Base-by-base conservation (phyloP, 2,113 vertebrate species). In the Corythaixoides concolor region DNA sequence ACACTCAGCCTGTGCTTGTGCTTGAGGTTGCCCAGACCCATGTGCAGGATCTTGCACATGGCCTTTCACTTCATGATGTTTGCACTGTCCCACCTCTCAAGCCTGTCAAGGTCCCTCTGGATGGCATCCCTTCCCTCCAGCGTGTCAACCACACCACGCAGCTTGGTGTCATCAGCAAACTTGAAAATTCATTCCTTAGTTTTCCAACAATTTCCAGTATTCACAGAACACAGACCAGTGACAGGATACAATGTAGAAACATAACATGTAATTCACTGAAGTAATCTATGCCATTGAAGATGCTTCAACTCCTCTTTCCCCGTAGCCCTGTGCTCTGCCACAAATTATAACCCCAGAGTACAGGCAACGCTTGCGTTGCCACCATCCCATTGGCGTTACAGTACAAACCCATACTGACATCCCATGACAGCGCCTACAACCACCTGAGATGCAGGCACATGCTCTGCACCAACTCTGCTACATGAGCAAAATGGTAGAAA, bases 371-470 rank as follows among this genome's bases (percentile, higher is more conserved):
- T 52, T 22, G 0, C 3, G 1, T 5, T 70, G 70, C 28, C 60
- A 67, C 28, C 47, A 23, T 22, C 21, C 13, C 28, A 52, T 2
- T 37, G 41, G 32, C 15, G 5, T 16, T 37, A 53, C 0, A 0
- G 16, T 37, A 74, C 41, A 79, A 75, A 75, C 21, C 5, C 82
- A 32, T 13, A 30, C 15, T 39, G 69, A 77, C 22, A 75, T 28
- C 39, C 39, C 56, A 39, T 11, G 20, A 20, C 4, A 62, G 21
- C 15, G 27, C 35, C 73, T 18, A 49, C 18, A 62, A 28, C 35
- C 33, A 85, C 41, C 27, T 4, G 22, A 88, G 68, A 70, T 26
- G 12, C 41, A 91, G 16, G 12, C 27, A 88, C 5, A 7, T 47
- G n/a, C 11, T 50, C 24, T 66, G 41, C 53, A 79, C 63, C 49